Percentiles rank a stretch among this genome's conserved stretches.
These are phyloP conservation scores for Coilia nasus DNA, from an alignment of 2,797 vertebrate species.

Conservation along the genomic window DNA sequence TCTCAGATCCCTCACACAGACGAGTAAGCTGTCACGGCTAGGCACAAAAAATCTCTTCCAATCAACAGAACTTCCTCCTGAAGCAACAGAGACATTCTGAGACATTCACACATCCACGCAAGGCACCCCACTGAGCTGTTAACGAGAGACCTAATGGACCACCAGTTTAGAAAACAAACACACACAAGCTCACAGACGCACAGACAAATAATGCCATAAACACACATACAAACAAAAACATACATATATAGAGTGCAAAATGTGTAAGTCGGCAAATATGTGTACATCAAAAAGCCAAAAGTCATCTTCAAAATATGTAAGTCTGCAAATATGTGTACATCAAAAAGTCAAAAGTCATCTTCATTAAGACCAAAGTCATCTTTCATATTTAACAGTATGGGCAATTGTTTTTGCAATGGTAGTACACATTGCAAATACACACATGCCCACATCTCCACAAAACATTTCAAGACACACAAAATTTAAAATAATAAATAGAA, in stretches of 20 bases:
- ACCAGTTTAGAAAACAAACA: background rate
- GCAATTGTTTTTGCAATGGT: too few relatives aligned
- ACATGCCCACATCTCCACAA: too few relatives aligned
- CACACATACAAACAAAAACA: background rate
- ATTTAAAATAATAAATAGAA: too few relatives aligned
- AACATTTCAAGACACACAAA: too few relatives aligned
- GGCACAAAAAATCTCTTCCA: background rate
- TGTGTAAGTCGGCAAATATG: too few relatives aligned
- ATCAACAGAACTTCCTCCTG: background rate
- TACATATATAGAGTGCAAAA: background rate
- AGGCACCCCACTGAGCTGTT: background rate
- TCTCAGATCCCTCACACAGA: background rate
- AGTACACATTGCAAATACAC: too few relatives aligned
- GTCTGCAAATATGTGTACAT: too few relatives aligned
- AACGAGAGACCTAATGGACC: background rate
- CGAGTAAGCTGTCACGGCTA: background rate
- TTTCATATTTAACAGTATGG: too few relatives aligned
- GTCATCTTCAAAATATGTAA: background rate
- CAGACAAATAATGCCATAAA: background rate
- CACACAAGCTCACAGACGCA: background rate
- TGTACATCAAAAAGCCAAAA: too few relatives aligned
- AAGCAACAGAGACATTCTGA: background rate
- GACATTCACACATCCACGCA: background rate
- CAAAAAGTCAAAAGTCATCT: too few relatives aligned
- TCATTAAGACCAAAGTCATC: too few relatives aligned